Conservation (phyloP, 2,888 invertebrate species). For the Octonoba sinensis region DNA sequence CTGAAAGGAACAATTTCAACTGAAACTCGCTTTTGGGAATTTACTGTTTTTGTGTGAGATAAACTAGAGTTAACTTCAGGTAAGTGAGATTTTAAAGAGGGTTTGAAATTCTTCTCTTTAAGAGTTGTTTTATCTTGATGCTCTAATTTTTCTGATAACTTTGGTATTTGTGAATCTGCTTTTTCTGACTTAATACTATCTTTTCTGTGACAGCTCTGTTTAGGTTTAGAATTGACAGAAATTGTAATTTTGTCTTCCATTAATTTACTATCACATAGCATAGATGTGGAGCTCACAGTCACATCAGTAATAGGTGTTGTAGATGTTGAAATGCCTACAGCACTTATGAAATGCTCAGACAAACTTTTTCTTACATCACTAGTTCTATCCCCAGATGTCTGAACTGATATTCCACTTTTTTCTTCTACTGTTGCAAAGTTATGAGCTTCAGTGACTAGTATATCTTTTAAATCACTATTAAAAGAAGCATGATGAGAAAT, state of each 20-base stretch:
- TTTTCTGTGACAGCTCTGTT: no score
- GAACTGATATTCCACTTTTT: slow-evolving; percentile 26
- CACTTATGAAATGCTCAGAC: slow-evolving; percentile 50
- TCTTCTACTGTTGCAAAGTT: slow-evolving; percentile 57
- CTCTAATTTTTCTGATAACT: slow-evolving; percentile 1
- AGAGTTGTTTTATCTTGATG: slow-evolving; percentile 1
- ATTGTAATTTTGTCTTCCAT: slow-evolving; percentile 58
- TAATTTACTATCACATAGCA: slow-evolving; percentile 39
- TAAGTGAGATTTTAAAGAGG: slow-evolving; percentile 21
- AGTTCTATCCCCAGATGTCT: slow-evolving; percentile 2
- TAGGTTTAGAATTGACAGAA: slow-evolving; percentile 49
- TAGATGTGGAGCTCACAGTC: slow-evolving; percentile 31
- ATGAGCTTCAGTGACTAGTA: slow-evolving; percentile 58
- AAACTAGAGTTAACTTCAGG: slow-evolving; percentile 20
- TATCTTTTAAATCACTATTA: slow-evolving; percentile 33
- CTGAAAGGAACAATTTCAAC: slow-evolving; percentile 65
- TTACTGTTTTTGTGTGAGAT: slow-evolving; percentile 22
- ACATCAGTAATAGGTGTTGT: slow-evolving; percentile 17
- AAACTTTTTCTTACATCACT: slow-evolving; percentile 3
- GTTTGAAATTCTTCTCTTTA: slow-evolving; percentile 38
- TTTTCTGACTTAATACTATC: slow-evolving; percentile 13
- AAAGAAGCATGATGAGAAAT: slow-evolving; percentile 50
- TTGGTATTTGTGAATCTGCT: not conserved
- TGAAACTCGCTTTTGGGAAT: slow-evolving; percentile 57
- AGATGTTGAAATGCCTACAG: slow-evolving; percentile 39